Conservation (phyloP, 2,888 invertebrate genomes). For the Eupithecia inturbata region DNA sequence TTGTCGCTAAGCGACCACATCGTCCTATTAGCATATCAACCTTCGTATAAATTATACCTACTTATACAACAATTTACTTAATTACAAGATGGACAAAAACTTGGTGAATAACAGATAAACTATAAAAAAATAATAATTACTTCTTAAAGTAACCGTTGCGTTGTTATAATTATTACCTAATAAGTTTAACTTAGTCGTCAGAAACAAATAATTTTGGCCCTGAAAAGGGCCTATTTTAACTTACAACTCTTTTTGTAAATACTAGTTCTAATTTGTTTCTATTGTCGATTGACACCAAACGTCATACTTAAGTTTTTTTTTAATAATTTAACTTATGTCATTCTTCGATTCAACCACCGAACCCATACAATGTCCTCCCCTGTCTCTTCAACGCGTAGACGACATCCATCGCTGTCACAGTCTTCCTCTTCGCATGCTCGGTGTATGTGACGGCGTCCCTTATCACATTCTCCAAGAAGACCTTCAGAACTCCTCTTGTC, state of each 20-base stretch:
- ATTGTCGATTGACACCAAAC: background rate
- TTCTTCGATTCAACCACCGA: slow-evolving; percentile 26
- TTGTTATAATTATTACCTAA: too few relatives aligned
- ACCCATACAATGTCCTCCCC: slow-evolving; percentile 91
- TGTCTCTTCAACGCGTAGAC: slow-evolving; percentile 94
- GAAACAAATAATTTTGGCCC: slow-evolving; percentile 43
- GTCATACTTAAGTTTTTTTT: too few relatives aligned
- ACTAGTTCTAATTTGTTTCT: background rate
- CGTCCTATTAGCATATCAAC: too few relatives aligned
- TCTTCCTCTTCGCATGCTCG: slow-evolving; percentile 94
- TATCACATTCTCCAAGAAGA: slow-evolving; percentile 93
- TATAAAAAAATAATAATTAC: too few relatives aligned
- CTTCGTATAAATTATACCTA: too few relatives aligned
- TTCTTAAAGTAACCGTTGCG: too few relatives aligned
- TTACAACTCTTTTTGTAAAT: background rate
- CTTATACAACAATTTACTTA: too few relatives aligned
- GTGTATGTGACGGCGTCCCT: slow-evolving; percentile 93
- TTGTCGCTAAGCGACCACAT: too few relatives aligned
- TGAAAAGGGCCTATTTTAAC: slow-evolving; percentile 52
- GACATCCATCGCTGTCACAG: slow-evolving; percentile 94
- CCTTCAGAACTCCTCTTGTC: slow-evolving; percentile 90
- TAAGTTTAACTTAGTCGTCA: background rate
- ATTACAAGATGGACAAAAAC: too few relatives aligned
- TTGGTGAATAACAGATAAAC: too few relatives aligned
- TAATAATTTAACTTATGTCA: background rate